A percentile compares a stretch with the other conserved stretches of the same genome.
Evolutionary conservation across 2,797 vertebrate species (phyloP).

Genomic region (Sebastes iracundus): DNA sequence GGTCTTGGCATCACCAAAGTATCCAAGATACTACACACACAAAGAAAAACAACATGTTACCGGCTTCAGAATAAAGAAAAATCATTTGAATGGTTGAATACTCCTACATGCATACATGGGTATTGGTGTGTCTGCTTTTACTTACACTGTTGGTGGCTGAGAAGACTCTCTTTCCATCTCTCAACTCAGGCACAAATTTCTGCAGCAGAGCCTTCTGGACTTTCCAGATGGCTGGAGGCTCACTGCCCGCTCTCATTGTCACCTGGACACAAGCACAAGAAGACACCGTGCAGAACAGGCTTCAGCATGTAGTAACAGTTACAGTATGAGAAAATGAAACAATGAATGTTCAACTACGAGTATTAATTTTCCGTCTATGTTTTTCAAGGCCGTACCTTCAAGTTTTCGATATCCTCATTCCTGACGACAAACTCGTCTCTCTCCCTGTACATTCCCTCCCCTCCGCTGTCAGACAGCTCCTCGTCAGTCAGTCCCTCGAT

Average conservation of each 20-base stretch:
- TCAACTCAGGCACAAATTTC: slow-evolving; percentile 97
- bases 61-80: background rate
- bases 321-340: background rate
- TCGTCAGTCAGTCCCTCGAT: slow-evolving; percentile 95
- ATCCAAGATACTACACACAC: slow-evolving; percentile 92
- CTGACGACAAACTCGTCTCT: slow-evolving; percentile 98
- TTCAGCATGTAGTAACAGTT: background rate
- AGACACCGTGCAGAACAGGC: background rate
- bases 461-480: slow-evolving; percentile 93
- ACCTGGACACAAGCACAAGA: slow-evolving; percentile 76
- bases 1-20: slow-evolving; percentile 96
- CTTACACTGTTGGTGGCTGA: slow-evolving; percentile 98
- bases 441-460: slow-evolving; percentile 97
- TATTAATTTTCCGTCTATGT: background rate
- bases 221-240: slow-evolving; percentile 99
- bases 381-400: slow-evolving; percentile 85
- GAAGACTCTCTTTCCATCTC: slow-evolving; percentile 94
- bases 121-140: slow-evolving; percentile 29
- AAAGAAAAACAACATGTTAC: slow-evolving; percentile 1
- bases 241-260: slow-evolving; percentile 90
- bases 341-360: background rate
- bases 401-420: slow-evolving; percentile 94
- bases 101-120: background rate
- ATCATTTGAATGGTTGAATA: background rate
- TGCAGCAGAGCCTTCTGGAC: slow-evolving; percentile 98